Base-by-base conservation (phyloP, 2,888 invertebrate genomes). In the Carcina quercana region DNA sequence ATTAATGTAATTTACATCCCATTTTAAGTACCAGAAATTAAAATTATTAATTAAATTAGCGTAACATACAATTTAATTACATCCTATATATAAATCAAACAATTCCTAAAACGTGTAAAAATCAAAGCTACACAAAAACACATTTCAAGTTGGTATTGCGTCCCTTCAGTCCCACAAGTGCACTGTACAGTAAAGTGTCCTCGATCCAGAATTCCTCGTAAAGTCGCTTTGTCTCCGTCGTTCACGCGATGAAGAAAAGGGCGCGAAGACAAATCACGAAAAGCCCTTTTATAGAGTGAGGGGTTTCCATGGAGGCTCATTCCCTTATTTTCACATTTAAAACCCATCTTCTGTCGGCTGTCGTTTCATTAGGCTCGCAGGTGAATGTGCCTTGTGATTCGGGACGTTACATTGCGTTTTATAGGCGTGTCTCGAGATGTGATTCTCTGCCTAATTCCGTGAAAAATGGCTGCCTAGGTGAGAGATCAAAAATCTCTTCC, bases 161-260 rank as follows among this genome's bases (percentile, higher is more conserved):
- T 48, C 47, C 35, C 43, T 40, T 42, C 43, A 52, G 44, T 53
- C 66, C 56, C 64, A 43, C 35, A 62, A 64, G 67, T 58, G 58
- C 58, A 57, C 55, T 65, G 57, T 59, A 53, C 58, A 59, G 57
- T 59, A 59, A 64, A 69, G 63, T 62, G 59, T 58, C 63, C 59
- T 61, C 58, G 58, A 58, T 58, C 62, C 59, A 46, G 53, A 57
- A 47, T 51, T 52, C 51, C 56, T 61, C 61, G 53, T 60, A 61
- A 61, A 57, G 43, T 56, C 43, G 37, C 38, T 46, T 55, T 53
- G 54, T 61, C 54, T 53, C 49, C 45, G 41, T 48, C 50, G 34
- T 26, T 27, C 32, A 26, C 25, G 21, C 32, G 28, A 37, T 30
- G 37, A 53, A 45, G 51, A 50, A 53, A 47, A 40, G 43, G 50